These are phyloP conservation scores for Antedon mediterranea DNA, from an alignment of 53 echinoderm and acorn worm genomes.

Conservation along the genomic window DNA sequence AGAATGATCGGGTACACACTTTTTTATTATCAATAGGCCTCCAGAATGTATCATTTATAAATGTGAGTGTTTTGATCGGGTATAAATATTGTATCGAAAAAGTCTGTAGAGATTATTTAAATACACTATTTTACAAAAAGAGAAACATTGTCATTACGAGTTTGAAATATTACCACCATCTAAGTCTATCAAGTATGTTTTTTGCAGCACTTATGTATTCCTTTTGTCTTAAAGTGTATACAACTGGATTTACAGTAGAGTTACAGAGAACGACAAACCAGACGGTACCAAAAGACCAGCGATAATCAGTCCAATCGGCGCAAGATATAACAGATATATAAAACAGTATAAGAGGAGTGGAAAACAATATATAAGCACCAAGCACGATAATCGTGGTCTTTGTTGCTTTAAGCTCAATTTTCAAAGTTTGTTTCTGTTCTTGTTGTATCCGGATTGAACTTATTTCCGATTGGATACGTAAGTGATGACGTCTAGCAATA, in stretches of 20 bases:
- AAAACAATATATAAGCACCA: not conserved
- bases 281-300: not conserved
- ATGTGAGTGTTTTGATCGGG: too few relatives aligned
- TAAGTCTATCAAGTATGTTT: not conserved
- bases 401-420: not conserved
- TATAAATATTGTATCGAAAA: too few relatives aligned
- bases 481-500: not conserved
- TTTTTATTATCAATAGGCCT: too few relatives aligned
- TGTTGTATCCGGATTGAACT: not conserved
- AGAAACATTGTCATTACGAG: too few relatives aligned
- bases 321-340: not conserved
- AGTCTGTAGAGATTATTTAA: too few relatives aligned
- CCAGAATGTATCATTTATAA: too few relatives aligned
- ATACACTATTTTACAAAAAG: too few relatives aligned
- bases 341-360: not conserved
- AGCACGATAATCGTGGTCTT: not conserved
- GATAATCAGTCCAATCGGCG: not conserved
- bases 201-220: not conserved
- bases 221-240: not conserved
- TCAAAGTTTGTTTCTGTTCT: not conserved
- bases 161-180: too few relatives aligned
- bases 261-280: not conserved
- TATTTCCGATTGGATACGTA: not conserved
- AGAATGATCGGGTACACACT: too few relatives aligned
- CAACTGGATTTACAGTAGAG: not conserved